phyloP scores from a whole-genome alignment of 1,140 invertebrate species.

The Zaprionus ornatus region DNA sequence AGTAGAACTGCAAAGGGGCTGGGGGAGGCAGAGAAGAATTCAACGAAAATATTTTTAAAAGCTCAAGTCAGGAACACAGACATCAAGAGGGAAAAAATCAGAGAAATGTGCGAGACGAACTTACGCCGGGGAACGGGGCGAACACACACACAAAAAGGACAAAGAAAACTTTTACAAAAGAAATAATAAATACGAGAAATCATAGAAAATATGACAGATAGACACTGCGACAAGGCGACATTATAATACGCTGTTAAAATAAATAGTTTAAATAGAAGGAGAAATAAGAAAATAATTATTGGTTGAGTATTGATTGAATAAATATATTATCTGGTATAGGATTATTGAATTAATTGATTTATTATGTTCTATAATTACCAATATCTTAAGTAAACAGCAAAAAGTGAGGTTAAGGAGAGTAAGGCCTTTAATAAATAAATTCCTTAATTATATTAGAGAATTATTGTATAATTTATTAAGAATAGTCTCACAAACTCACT shows the following conservation, averaged over 20 bases:
- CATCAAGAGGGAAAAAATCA: constrained; percentile 30
- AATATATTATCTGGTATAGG: too few relatives aligned
- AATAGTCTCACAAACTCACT: too few relatives aligned
- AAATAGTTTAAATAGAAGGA: not conserved
- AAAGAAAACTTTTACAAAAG: not conserved
- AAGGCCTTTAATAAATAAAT: too few relatives aligned
- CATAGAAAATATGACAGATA: not conserved
- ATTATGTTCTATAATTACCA: too few relatives aligned
- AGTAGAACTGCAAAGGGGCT: not conserved
- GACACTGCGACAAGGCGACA: not conserved
- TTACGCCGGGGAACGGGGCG: constrained; percentile 9
- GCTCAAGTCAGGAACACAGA: constrained; percentile 60
- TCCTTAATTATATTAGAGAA: too few relatives aligned
- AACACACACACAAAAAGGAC: constrained; percentile 1
- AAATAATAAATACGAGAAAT: constrained; percentile 1
- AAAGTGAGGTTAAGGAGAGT: not conserved
- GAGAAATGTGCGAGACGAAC: constrained; percentile 28
- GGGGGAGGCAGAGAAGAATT: constrained; percentile 37
- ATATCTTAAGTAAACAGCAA: not conserved
- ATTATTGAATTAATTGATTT: too few relatives aligned
- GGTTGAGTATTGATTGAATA: too few relatives aligned
- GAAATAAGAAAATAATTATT: not conserved
- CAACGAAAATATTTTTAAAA: constrained; percentile 69
- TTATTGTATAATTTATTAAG: too few relatives aligned
- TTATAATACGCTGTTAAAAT: not conserved